Percentiles rank a stretch among this genome's conserved stretches.
phyloP scores from a whole-genome alignment of 2,888 invertebrate species.

The Cataglyphis cursor region DNA sequence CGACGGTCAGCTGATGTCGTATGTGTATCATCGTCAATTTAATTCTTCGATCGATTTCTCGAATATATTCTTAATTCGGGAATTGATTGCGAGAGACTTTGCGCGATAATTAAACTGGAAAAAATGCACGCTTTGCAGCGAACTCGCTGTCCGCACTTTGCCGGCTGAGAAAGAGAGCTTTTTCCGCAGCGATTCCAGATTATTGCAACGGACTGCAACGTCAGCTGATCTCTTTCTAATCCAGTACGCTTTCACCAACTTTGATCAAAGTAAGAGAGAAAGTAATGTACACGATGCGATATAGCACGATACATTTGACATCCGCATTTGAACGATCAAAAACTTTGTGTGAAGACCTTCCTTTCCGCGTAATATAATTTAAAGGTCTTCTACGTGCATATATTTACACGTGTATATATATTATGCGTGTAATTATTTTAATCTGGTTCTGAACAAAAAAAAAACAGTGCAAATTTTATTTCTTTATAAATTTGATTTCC shows the following conservation, averaged over 20 bases:
- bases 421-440: too few relatives aligned
- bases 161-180: neutral
- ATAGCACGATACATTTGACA: neutral
- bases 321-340: neutral
- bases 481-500: neutral
- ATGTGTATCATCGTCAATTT: neutral
- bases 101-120: neutral
- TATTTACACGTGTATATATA: neutral
- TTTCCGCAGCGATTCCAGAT: neutral
- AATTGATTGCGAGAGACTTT: neutral
- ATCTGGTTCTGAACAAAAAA: neutral
- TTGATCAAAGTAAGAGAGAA: conserved; percentile 45
- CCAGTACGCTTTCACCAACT: conserved; percentile 26
- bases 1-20: neutral
- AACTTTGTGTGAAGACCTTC: neutral
- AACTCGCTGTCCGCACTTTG: neutral
- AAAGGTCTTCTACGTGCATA: neutral
- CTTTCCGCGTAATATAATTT: neutral
- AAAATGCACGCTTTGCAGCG: neutral
- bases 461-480: neutral
- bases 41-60: neutral
- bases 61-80: neutral
- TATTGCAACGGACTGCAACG: neutral
- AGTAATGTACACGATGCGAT: neutral
- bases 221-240: conserved; percentile 3